Conservation (phyloP, 2,113 vertebrate genomes). For the Nothobranchius kuhntae region DNA sequence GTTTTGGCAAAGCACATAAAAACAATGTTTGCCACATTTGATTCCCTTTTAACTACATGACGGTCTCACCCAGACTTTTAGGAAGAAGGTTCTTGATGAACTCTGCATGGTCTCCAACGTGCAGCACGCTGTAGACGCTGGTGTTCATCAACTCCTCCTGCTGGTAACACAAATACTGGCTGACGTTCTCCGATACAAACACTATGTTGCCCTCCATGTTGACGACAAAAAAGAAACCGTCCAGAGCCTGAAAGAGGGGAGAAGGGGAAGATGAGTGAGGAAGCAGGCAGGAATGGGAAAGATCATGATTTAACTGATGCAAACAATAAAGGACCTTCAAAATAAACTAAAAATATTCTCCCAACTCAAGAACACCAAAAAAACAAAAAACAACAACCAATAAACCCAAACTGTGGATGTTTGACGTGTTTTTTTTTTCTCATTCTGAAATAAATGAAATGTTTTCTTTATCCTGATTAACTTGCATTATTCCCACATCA, state of each 20-base stretch:
- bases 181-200: conserved; percentile 98
- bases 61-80: conserved; percentile 88
- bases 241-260: conserved; percentile 84
- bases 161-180: conserved; percentile 94
- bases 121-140: conserved; percentile 95
- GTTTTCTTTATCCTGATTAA: not conserved
- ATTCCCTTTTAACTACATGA: too few species aligned
- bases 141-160: conserved; percentile 99
- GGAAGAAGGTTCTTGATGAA: conserved; percentile 98
- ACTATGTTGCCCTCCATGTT: conserved; percentile 96
- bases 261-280: not conserved
- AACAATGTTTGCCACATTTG: too few species aligned
- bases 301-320: too few species aligned
- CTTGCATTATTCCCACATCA: not conserved
- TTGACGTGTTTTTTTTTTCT: too few species aligned
- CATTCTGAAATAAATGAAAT: too few species aligned
- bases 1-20: too few species aligned
- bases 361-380: too few species aligned
- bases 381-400: too few species aligned
- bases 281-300: not conserved
- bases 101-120: conserved; percentile 93
- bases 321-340: too few species aligned
- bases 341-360: too few species aligned
- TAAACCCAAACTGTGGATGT: too few species aligned
- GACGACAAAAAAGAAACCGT: conserved; percentile 98